phyloP scores from a whole-genome alignment of 2,797 vertebrate species.

The Hephaestus fuliginosus region DNA sequence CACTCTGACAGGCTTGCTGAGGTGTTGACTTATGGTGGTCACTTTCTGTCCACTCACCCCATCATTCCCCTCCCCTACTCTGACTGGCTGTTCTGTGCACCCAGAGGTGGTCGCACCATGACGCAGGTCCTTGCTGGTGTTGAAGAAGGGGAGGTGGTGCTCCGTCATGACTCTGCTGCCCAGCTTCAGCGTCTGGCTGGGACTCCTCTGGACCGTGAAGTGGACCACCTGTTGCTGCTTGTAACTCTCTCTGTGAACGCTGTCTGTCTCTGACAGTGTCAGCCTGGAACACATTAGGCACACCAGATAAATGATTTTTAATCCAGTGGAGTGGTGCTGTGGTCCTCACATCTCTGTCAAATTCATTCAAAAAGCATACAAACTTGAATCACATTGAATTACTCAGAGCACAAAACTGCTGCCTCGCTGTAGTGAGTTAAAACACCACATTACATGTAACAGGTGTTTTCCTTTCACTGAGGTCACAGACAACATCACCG shows the following conservation, averaged over 20 bases:
- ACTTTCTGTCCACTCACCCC: constrained; percentile 24
- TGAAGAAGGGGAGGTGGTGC: constrained; percentile 55
- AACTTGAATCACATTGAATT: neutral
- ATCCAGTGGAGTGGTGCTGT: neutral
- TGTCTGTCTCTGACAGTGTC: constrained; percentile 65
- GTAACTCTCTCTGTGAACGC: constrained; percentile 63
- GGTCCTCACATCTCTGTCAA: neutral
- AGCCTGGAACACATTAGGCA: constrained; percentile 57
- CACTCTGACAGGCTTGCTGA: constrained; percentile 52
- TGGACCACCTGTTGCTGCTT: constrained; percentile 76
- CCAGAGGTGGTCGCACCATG: neutral
- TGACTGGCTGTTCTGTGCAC: neutral
- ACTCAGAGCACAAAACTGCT: neutral
- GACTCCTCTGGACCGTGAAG: constrained; percentile 66
- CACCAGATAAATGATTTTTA: neutral
- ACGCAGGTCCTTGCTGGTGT: neutral
- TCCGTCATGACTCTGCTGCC: constrained; percentile 43
- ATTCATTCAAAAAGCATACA: neutral
- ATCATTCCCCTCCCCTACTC: neutral
- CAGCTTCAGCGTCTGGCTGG: constrained; percentile 65
- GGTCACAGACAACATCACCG: neutral
- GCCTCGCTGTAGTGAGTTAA: neutral
- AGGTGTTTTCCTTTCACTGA: neutral
- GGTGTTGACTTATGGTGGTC: neutral
- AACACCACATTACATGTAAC: neutral